Evolutionary conservation across 2,888 invertebrate genomes (phyloP).

Genomic region (Cacoxenus indagator): DNA sequence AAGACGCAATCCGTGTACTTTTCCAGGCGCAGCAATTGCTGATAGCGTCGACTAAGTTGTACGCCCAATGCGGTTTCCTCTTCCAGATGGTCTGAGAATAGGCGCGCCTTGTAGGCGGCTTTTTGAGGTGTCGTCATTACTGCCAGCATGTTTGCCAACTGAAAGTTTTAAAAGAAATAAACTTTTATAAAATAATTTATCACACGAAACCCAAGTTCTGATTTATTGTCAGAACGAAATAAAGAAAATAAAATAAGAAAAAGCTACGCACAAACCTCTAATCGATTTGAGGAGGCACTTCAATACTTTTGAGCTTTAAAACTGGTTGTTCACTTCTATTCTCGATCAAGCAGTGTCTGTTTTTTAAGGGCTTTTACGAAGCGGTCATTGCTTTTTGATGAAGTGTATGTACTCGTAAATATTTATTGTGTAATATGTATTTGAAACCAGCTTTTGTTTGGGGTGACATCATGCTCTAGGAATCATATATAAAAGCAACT

Average conservation of each 20-base stretch:
- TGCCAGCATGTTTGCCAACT: slow-evolving; percentile 38
- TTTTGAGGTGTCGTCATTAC: slow-evolving; percentile 29
- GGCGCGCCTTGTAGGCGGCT: slow-evolving; percentile 31
- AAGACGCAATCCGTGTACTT: slow-evolving; percentile 69
- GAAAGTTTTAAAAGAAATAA: neutral
- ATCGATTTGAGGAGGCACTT: no score
- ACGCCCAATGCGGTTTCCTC: slow-evolving; percentile 37
- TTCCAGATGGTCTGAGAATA: slow-evolving; percentile 45
- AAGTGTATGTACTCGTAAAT: no score
- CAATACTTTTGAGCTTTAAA: no score
- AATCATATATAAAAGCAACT: no score
- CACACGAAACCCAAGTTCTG: no score
- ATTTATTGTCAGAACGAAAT: no score
- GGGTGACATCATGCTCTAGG: no score
- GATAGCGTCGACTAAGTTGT: slow-evolving; percentile 60
- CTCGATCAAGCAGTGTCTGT: neutral
- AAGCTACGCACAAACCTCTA: no score
- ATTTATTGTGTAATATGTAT: no score
- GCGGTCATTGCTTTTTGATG: no score
- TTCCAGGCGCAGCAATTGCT: slow-evolving; percentile 59
- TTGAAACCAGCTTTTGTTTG: no score
- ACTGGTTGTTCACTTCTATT: neutral
- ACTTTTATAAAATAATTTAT: neutral
- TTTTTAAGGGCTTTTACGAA: neutral
- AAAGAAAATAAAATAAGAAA: no score